A percentile compares a stretch with the other conserved stretches of the same genome.
Evolutionary conservation across 1,140 invertebrate species (phyloP).

Genomic region (Drosophila gunungcola): DNA sequence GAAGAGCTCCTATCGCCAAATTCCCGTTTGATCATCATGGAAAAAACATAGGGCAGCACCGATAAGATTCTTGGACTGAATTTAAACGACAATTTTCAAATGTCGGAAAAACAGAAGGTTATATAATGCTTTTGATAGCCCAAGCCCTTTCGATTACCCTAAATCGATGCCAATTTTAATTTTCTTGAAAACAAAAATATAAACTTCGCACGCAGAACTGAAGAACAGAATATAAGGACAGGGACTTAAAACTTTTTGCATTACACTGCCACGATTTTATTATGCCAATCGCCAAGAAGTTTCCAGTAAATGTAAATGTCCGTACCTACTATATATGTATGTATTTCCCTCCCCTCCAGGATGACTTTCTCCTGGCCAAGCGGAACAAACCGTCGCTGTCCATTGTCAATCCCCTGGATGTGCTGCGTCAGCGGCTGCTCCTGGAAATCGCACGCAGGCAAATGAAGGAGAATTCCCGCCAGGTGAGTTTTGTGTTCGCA

Average conservation of each 20-base stretch:
- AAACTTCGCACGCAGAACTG: conserved; percentile 20
- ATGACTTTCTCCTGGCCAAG: conserved; percentile 76
- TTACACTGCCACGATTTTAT: conserved; percentile 32
- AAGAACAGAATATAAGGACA: not conserved
- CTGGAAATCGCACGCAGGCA: conserved; percentile 90
- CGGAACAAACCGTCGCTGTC: conserved; percentile 89
- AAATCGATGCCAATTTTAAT: conserved; percentile 20
- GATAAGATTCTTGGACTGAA: conserved; percentile 26
- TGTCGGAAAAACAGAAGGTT: conserved; percentile 27
- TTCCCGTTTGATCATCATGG: conserved; percentile 22
- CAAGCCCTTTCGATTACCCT: not conserved
- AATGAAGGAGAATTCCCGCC: conserved; percentile 88
- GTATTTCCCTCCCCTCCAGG: conserved; percentile 25
- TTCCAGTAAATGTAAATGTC: conserved; percentile 31
- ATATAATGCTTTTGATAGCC: conserved; percentile 17
- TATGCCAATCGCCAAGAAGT: conserved; percentile 26
- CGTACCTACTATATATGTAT: conserved; percentile 21
- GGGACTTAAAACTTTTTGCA: conserved; percentile 46
- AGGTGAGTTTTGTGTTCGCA: conserved; percentile 71
- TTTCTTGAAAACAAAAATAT: conserved; percentile 16
- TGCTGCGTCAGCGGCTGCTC: conserved; percentile 89
- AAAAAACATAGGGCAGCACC: conserved; percentile 19
- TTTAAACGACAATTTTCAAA: conserved; percentile 13
- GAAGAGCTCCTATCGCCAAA: conserved; percentile 28
- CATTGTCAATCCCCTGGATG: conserved; percentile 92